Conservation (phyloP, 2,797 vertebrate species). For the Leuciscus waleckii region DNA sequence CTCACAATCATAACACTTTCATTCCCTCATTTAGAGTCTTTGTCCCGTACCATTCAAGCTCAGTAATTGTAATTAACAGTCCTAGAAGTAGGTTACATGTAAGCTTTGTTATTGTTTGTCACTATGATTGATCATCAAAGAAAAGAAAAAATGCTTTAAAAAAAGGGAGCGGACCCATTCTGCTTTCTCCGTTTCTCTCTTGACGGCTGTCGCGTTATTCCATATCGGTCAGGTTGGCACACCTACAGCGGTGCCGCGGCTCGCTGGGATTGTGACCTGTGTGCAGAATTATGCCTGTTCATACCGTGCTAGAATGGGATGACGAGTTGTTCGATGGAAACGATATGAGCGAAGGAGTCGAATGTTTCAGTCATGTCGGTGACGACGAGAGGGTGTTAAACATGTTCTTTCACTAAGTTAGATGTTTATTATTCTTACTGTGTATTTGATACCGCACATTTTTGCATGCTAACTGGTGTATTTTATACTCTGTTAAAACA, state of each 20-base stretch:
- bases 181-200: conserved; percentile 50
- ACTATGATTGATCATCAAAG: conserved; percentile 34
- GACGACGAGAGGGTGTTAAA: conserved; percentile 69
- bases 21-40: conserved; percentile 45
- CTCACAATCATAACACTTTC: conserved; percentile 43
- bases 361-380: conserved; percentile 63
- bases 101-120: conserved; percentile 49
- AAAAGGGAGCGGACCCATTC: conserved; percentile 49
- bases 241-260: background rate
- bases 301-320: conserved; percentile 7
- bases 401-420: conserved; percentile 70
- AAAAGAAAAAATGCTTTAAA: conserved; percentile 22
- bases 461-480: conserved; percentile 79
- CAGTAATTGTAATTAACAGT: conserved; percentile 53
- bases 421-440: conserved; percentile 76
- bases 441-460: conserved; percentile 78
- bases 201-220: conserved; percentile 49
- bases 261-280: background rate
- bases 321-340: background rate
- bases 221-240: conserved; percentile 63
- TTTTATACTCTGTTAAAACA: conserved; percentile 59
- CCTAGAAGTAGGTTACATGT: conserved; percentile 45
- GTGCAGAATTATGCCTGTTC: conserved; percentile 8
- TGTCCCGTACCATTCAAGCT: conserved; percentile 42
- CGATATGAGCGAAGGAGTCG: background rate